These are phyloP conservation scores for Bellardia bayeri DNA, from an alignment of 2,888 invertebrate species.

Conservation along the genomic window DNA sequence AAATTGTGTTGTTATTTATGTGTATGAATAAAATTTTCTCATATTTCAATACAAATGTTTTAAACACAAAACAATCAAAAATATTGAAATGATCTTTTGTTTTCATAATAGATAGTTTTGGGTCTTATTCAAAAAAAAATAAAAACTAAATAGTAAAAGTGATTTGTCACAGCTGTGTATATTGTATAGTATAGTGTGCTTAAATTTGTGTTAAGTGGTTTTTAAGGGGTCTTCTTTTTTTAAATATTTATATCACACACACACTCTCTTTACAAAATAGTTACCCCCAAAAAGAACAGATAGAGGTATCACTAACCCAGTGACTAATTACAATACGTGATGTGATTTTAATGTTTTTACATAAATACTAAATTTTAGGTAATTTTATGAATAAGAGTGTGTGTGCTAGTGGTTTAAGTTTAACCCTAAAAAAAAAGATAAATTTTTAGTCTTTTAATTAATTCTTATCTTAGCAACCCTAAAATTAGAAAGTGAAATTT, in stretches of 20 bases:
- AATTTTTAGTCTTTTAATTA: slow-evolving; percentile 16
- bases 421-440: neutral
- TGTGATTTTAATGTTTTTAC: slow-evolving; percentile 40
- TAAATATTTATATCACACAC: neutral
- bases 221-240: slow-evolving; percentile 6
- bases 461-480: slow-evolving; percentile 15
- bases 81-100: neutral
- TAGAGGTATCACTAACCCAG: slow-evolving; percentile 1
- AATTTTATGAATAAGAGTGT: neutral
- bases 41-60: slow-evolving; percentile 13
- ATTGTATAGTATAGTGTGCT: neutral
- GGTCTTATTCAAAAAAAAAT: neutral
- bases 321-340: slow-evolving; percentile 44
- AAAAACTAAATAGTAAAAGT: slow-evolving; percentile 8
- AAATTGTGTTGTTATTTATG: slow-evolving; percentile 11
- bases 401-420: neutral
- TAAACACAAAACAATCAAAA: neutral
- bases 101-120: neutral
- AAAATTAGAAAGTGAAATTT: slow-evolving; percentile 21
- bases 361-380: slow-evolving; percentile 33
- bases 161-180: slow-evolving; percentile 74
- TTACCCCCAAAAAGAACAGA: neutral
- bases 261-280: neutral
- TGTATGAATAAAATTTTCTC: slow-evolving; percentile 11
- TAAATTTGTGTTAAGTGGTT: slow-evolving; percentile 24